Evolutionary conservation across 2,113 vertebrate species (phyloP), one percentile per base, ranked within the genome.

Genomic region (Poecile atricapillus): DNA sequence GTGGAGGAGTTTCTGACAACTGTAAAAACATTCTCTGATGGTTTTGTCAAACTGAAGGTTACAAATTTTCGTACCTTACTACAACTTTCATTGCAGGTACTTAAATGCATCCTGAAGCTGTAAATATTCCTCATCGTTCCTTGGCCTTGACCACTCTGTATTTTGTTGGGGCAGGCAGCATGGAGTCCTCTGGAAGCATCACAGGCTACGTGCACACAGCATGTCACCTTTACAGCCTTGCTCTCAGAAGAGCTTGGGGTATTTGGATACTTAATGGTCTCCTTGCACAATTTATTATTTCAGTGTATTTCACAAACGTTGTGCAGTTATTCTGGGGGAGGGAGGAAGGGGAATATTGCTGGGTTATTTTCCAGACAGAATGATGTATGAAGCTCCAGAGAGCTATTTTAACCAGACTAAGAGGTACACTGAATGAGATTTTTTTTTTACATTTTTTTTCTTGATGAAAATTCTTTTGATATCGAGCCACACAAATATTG

Each of bases 391-490:
- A 65, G 47, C 63, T 93, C 33, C 39, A 70, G 70, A 73, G 58
- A 77, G 27, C 70, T 91, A 25, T 89, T 95, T 94, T 85, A 91
- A 67, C 52, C 37, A 30, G 58, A 62, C 58, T 64, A 75, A 73
- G 49, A 68, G 31, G 58, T 83, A 76, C 41, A 41, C 73, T 17
- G 62, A 87, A 77, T 43, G 8, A 56, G 5, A 4, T 50, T 60
- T 44, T 86, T 41, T 13, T 43, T 13, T 14, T 43, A 39, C 37
- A 39, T 46, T 56, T 23, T 56, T 13, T 31, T 18, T 69, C 41
- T 43, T 7, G 0, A 21, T 41, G 33, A 81, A 44, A 78, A 50
- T 86, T 77, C 30, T 78, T 78, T 75, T 2, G 4, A 39, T 74
- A 52, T 41, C 33, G 89, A 93, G 22, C 22, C n/a, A 33, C 13